These are phyloP conservation scores for Aurelia coerulea DNA, from an alignment of 30 jellyfish, hydroid and myxozoan species.

Conservation along the genomic window DNA sequence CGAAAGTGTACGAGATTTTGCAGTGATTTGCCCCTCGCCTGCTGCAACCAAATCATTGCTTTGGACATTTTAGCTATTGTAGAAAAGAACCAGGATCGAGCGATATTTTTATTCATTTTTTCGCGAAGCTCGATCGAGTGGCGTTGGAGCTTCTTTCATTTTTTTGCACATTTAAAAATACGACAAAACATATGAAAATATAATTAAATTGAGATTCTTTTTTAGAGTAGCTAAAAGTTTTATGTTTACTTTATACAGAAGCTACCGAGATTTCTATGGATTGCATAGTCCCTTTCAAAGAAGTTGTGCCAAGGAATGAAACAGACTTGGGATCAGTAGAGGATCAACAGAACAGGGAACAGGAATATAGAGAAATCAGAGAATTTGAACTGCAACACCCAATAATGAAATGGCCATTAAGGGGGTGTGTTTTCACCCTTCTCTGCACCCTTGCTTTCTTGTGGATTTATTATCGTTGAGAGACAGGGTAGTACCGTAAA, in stretches of 20 bases:
- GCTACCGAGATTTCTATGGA: slow-evolving; percentile 20
- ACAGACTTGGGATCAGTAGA: slow-evolving; percentile 16
- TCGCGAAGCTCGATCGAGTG: no score
- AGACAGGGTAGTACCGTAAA: no score
- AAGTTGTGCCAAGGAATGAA: slow-evolving; percentile 32
- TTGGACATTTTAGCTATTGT: no score
- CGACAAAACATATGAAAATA: no score
- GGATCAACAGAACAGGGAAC: slow-evolving; percentile 38
- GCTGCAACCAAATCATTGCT: background rate
- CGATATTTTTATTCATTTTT: no score
- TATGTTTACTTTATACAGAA: slow-evolving; percentile 1
- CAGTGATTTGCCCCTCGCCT: no score
- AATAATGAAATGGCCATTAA: slow-evolving; percentile 61
- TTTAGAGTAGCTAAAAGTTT: no score
- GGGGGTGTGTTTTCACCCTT: slow-evolving; percentile 47
- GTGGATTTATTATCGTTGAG: slow-evolving; percentile 79
- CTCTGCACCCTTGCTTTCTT: slow-evolving; percentile 64
- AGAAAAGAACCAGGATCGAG: no score
- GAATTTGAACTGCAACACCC: slow-evolving; percentile 66
- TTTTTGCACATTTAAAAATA: no score
- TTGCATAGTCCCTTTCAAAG: slow-evolving; percentile 39
- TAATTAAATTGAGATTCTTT: no score
- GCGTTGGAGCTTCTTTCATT: no score
- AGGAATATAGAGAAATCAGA: slow-evolving; percentile 2
- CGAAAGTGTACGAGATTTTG: no score